phyloP scores from a whole-genome alignment of 2,113 vertebrate genomes.

The Pteronura brasiliensis region DNA sequence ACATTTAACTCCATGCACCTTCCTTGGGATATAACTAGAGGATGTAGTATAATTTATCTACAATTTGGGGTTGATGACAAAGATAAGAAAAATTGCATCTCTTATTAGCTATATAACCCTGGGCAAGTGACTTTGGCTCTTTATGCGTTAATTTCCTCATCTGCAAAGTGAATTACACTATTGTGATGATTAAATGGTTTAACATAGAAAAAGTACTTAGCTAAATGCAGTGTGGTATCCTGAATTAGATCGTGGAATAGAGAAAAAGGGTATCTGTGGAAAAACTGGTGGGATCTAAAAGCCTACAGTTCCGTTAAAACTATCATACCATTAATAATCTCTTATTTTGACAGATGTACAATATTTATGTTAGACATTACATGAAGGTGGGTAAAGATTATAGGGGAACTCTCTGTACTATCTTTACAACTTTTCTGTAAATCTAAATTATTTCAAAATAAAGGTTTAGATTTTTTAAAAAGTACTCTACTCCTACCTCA shows the following conservation, averaged over 20 bases:
- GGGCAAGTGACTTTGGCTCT: neutral
- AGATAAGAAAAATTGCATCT: neutral
- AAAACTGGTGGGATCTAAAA: neutral
- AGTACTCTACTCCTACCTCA: neutral
- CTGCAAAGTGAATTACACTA: neutral
- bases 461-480: neutral
- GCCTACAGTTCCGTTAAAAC: neutral
- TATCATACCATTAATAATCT: neutral
- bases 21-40: neutral
- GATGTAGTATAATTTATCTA: neutral
- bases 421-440: neutral
- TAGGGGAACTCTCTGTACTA: neutral
- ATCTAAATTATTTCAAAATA: conserved; percentile 6
- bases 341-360: conserved; percentile 5
- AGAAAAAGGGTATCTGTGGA: neutral
- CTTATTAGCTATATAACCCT: neutral
- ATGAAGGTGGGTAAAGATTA: neutral
- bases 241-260: neutral
- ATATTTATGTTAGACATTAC: neutral
- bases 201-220: conserved; percentile 16
- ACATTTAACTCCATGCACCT: neutral
- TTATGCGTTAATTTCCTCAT: neutral
- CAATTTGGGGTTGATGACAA: neutral
- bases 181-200: neutral
- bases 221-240: neutral